Base-by-base conservation (phyloP, 1,140 invertebrate genomes). In the Pinna nobilis region DNA sequence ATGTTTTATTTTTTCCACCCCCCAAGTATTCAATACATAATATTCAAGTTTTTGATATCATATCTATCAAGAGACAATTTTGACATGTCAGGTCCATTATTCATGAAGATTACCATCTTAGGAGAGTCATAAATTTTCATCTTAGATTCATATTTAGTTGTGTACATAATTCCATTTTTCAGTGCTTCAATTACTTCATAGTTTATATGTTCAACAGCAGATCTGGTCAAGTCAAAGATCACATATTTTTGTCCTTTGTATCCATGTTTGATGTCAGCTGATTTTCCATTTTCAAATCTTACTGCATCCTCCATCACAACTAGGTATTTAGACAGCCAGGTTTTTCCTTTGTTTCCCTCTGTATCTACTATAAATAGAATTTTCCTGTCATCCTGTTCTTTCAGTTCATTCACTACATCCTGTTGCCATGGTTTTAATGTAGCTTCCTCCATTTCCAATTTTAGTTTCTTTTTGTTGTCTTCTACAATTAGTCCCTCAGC, bases 141-240 rank as follows among this genome's bases (percentile, higher is more conserved):
- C n/a, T n/a, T 51, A 7, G 50, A 13, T 51, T 51, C 50, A 7
- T 18, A 51, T 20, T 11, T 51, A 13, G 6, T 7, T 7, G 9
- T 51, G 50, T 18, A 51, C 13, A 51, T 51, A 23, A 51, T 51
- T 51, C 50, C 50, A 23, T 51, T 51, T 20, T 51, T 51, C 23
- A 51, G 9, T 7, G 11, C 7, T 23, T 51, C 23, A 23, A 51
- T 51, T 13, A 23, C 50, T 20, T 51, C 50, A 6, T 23, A 51
- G 23, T 51, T 51, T 7, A 51, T 23, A 23, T 51, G 50, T 23
- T 51, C 23, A 18, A 20, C 50, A 13, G 50, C 50, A 30, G 53
- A 7, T 33, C 53, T 57, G 11, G 28, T n/a, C 11, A 57, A 13
- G 28, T 57, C 15, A 25, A 57, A 57, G 23, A 57, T 33, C 5